Evolutionary conservation across 2,888 invertebrate species (phyloP), one percentile per base, ranked within the genome.

Genomic region (Xanthostigma xanthostigma): DNA sequence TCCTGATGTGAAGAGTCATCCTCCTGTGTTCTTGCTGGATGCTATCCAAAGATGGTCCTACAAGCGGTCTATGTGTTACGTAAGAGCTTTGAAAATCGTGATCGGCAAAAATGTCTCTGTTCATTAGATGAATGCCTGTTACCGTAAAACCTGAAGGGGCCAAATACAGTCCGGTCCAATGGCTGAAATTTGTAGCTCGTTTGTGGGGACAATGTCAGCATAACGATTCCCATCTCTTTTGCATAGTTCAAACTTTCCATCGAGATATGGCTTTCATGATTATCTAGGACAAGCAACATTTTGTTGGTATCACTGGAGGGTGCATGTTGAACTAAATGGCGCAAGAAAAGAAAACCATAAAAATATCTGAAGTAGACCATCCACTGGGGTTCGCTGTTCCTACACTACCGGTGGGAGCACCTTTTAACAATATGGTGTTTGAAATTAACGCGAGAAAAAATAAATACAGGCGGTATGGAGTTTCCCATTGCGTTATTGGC

Each of bases 131-230:
- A 43, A 57, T 56, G 2, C 58, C 60, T 13, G 54, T 51, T 41
- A 49, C 49, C 27, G 37, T 45, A 50, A 59, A 60, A 34, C 57
- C 57, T 27, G 36, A 53, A 52, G 9, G 53, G 53, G 14, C 52
- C 54, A 50, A 45, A 57, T n/a, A 57, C 51, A 11, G 55, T 36
- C 17, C 54, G 41, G 52, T 59, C 59, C 12, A 59, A 49, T 13
- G 59, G 62, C 50, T 62, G 62, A 33, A 62, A 45, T 50, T 56
- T 58, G 49, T 63, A 59, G 14, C 51, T 54, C 47, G 56, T 58
- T 48, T 63, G 60, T 11, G 59, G 59, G 13, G 59, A 60, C 46
- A 63, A 53, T 17, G 58, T 56, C 27, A 62, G 49, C 49, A 61
- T 52, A 12, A 58, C 55, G 17, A 62, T 54, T 12, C 61, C 59